Evolutionary conservation across 2,888 invertebrate genomes (phyloP).

Genomic region (Caenorhabditis sinica): DNA sequence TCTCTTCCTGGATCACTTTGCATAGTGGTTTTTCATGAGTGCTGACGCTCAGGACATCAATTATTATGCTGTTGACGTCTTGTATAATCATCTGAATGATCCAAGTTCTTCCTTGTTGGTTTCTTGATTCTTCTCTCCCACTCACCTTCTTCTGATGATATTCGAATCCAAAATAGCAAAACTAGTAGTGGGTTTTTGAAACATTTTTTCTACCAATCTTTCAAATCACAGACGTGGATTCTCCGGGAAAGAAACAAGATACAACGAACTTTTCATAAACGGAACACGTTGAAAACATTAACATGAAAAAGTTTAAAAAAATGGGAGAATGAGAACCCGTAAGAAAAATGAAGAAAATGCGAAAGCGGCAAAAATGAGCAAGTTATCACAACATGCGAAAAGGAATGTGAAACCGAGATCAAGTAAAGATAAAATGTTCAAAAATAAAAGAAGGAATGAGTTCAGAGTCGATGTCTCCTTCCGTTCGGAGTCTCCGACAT

Average conservation of each 20-base stretch:
- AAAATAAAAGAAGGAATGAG: not conserved
- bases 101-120: not conserved
- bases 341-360: conserved; percentile 26
- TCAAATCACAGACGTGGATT: not conserved
- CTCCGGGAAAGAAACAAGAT: not conserved
- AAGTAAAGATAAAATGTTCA: not conserved
- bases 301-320: not conserved
- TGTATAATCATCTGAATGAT: conserved; percentile 48
- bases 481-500: conserved; percentile 39
- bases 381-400: conserved; percentile 39
- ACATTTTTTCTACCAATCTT: not conserved
- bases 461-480: conserved; percentile 49
- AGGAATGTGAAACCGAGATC: conserved; percentile 28
- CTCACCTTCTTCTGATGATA: conserved; percentile 2
- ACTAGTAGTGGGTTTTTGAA: too few species aligned
- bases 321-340: not conserved
- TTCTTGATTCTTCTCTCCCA: not conserved
- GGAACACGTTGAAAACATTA: not conserved
- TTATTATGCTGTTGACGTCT: conserved; percentile 60
- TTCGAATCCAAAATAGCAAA: conserved; percentile 10
- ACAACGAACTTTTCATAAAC: conserved; percentile 3
- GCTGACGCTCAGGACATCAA: conserved; percentile 57
- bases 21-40: conserved; percentile 54
- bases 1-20: conserved; percentile 53
- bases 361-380: conserved; percentile 38